A percentile compares a stretch with the other conserved stretches of the same genome.
Evolutionary conservation across 2,113 vertebrate genomes (phyloP).

Genomic region (Orientallactaga bullata): DNA sequence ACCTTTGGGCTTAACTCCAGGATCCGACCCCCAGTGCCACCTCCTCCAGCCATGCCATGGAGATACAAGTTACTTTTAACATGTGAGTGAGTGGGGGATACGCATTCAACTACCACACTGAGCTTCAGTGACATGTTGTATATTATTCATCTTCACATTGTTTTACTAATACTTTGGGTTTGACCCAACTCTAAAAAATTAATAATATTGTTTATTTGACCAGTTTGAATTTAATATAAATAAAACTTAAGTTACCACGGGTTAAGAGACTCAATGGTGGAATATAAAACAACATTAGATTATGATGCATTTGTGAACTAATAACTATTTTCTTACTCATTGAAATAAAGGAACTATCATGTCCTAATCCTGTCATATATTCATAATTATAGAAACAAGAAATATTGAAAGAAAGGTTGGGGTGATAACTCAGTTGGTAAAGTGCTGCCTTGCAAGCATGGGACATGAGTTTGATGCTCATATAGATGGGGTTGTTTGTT

Average conservation of each 20-base stretch:
- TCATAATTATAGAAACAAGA: not conserved
- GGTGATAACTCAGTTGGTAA: no score
- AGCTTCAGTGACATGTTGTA: not conserved
- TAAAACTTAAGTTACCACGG: not conserved
- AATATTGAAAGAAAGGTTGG: no score
- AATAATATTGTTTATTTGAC: not conserved
- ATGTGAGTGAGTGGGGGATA: no score
- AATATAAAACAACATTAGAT: not conserved
- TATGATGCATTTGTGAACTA: not conserved
- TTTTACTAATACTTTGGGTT: slow-evolving; percentile 35
- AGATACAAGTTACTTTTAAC: no score
- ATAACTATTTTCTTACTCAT: not conserved
- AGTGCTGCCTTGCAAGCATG: no score
- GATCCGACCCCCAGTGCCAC: no score
- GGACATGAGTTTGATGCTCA: no score
- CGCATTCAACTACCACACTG: no score
- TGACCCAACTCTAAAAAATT: not conserved
- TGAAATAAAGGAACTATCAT: not conserved
- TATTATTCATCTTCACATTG: slow-evolving; percentile 52
- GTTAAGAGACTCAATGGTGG: not conserved
- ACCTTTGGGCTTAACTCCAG: no score
- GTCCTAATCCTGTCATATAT: not conserved
- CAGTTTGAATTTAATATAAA: not conserved
- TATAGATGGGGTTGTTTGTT: no score
- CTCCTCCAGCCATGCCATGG: no score